Percentiles rank a stretch among this genome's conserved stretches.
phyloP scores from a whole-genome alignment of 2,797 vertebrate species.

The Erethizon dorsatum region DNA sequence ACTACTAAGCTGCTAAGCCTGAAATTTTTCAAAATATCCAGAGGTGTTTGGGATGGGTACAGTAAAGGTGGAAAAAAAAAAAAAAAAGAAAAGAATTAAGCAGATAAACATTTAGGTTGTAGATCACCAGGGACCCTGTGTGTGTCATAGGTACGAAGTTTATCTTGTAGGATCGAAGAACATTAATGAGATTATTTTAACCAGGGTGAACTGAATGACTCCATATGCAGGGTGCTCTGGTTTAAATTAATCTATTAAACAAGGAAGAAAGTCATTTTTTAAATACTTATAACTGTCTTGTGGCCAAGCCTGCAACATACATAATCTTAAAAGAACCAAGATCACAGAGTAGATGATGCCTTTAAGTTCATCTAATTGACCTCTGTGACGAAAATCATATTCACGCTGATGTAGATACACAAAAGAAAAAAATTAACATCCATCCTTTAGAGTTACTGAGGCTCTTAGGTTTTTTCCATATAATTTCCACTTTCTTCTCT shows the following conservation, averaged over 20 bases:
- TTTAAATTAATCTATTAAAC: conserved; percentile 37
- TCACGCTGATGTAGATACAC: not conserved
- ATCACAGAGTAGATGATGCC: not conserved
- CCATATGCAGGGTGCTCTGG: not conserved
- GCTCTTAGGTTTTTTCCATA: conserved; percentile 23
- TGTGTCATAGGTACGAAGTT: not conserved
- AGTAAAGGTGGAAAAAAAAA: not conserved
- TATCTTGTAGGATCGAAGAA: not conserved
- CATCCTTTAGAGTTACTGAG: conserved; percentile 63
- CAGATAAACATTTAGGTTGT: not conserved
- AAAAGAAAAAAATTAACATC: not conserved
- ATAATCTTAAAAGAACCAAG: not conserved
- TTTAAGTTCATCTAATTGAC: not conserved
- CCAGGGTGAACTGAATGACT: not conserved
- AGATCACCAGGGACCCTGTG: not conserved
- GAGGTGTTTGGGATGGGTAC: not conserved
- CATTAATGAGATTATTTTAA: not conserved
- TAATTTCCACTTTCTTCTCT: conserved; percentile 62
- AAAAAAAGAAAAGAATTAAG: not conserved
- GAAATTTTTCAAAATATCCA: not conserved
- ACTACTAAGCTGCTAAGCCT: not conserved
- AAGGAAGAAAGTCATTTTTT: not conserved
- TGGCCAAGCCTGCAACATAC: not conserved
- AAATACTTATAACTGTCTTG: not conserved
- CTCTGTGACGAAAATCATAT: not conserved